Evolutionary conservation across 92 coral and sea anemone genomes (phyloP), one percentile per base, ranked within the genome.

Genomic region (Hydrozoanthus gracilis): DNA sequence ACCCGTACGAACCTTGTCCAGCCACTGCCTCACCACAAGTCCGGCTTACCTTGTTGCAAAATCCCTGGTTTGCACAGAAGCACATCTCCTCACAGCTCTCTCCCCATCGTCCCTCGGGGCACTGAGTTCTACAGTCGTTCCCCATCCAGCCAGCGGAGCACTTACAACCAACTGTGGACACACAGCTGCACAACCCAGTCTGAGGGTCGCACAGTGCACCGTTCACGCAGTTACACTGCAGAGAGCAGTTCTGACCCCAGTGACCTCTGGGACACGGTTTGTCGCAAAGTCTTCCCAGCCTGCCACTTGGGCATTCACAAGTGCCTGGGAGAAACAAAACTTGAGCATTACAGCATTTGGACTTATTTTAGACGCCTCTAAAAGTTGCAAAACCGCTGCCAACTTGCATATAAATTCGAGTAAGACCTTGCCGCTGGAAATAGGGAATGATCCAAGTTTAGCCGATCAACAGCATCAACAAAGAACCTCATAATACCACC

Each of bases 111-210:
- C 77, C 88, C 14, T 72, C 73, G 48, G 51, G 60, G 54, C 99
- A 96, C 8, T 93, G 84, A 16, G 46, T 68, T 56, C 83, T 60
- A 83, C 99, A 96, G 82, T 82, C 88, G 3, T 20, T 5, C 0
- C 98, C 98, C 51, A 71, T 87, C 93, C 96, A 96, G 1, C 99
- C 98, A 7, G 91, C 89, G 13, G 78, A 65, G 73, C 99, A 96
- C 44, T 64, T 79, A 83, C 99, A 96, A 46, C 90, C 92, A 27
- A 55, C 83, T 17, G 75, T 47, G 16, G 83, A 39, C 7, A 44
- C 15, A 70, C 95, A 95, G 15, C 77, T 62, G 87, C 99, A 96
- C 72, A 87, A 88, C 20, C 99, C 99, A 51, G 87, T 90, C 4
- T 71, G 73, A 12, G 94, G 84, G 68, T 91, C 76, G 78, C 98